Percentiles rank a stretch among this genome's conserved stretches.
Evolutionary conservation across 2,888 invertebrate species (phyloP).

Genomic region (Pyrrhia umbra): DNA sequence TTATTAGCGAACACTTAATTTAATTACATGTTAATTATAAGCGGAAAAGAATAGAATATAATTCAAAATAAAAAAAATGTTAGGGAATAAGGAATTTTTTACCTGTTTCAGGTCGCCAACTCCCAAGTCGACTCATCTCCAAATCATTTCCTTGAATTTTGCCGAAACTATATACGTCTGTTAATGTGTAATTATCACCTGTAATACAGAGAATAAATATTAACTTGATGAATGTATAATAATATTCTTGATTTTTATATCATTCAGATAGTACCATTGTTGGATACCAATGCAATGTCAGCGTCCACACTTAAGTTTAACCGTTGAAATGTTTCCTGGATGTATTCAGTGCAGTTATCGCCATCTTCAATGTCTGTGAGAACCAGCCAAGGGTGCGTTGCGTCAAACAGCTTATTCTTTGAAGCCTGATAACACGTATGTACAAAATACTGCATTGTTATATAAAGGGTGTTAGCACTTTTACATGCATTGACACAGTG

Average conservation of each 20-base stretch:
- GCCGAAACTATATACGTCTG: conserved; percentile 82
- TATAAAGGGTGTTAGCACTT: too few relatives aligned
- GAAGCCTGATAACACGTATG: conserved; percentile 74
- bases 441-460: neutral
- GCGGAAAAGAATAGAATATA: too few relatives aligned
- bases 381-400: conserved; percentile 77
- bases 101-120: conserved; percentile 73
- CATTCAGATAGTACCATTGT: conserved; percentile 65
- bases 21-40: too few relatives aligned
- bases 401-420: conserved; percentile 70
- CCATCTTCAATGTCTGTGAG: conserved; percentile 41
- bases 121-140: conserved; percentile 71
- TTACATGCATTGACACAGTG: too few relatives aligned
- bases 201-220: conserved; percentile 43
- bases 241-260: too few relatives aligned
- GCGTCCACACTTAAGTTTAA: conserved; percentile 80
- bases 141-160: conserved; percentile 80
- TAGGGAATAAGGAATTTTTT: too few relatives aligned
- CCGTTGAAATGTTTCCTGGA: conserved; percentile 63
- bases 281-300: conserved; percentile 71
- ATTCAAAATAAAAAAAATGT: too few relatives aligned
- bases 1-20: too few relatives aligned
- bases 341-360: conserved; percentile 32
- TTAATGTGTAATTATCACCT: conserved; percentile 70
- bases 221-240: too few relatives aligned